phyloP scores from a whole-genome alignment of 2,797 vertebrate genomes.

The Galaxias olidus region DNA sequence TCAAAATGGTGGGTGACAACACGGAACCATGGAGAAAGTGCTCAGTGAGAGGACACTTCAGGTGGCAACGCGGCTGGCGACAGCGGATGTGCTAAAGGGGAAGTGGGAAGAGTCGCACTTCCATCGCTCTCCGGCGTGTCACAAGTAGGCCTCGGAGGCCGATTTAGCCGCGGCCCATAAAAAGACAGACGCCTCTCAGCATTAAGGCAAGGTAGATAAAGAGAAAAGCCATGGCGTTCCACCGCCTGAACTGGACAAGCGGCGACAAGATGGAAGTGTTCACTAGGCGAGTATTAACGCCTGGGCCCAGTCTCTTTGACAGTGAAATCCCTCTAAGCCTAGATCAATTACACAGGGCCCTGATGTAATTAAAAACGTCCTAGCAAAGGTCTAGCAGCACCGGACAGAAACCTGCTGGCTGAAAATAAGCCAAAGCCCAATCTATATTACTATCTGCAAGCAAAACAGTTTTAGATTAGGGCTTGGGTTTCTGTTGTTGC shows the following conservation, averaged over 20 bases:
- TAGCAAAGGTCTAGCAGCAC: conserved; percentile 74
- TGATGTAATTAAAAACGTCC: conserved; percentile 79
- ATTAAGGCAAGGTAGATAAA: conserved; percentile 39
- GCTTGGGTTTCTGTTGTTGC: conserved; percentile 15
- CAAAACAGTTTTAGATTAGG: conserved; percentile 47
- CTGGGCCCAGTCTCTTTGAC: conserved; percentile 70
- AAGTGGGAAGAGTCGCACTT: conserved; percentile 16
- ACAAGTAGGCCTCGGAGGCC: conserved; percentile 16
- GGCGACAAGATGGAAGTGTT: conserved; percentile 59
- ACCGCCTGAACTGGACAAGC: neutral
- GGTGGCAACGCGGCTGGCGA: conserved; percentile 54
- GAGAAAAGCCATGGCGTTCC: conserved; percentile 20
- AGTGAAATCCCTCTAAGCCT: conserved; percentile 76
- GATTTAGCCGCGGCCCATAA: conserved; percentile 41
- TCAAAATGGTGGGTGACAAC: conserved; percentile 72
- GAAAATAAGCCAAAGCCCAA: conserved; percentile 57
- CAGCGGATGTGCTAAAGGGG: conserved; percentile 44
- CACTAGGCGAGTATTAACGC: conserved; percentile 67
- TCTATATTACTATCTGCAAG: conserved; percentile 56
- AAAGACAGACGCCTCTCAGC: conserved; percentile 39
- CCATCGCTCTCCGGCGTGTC: conserved; percentile 11
- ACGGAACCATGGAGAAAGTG: conserved; percentile 60
- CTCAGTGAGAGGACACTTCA: conserved; percentile 60
- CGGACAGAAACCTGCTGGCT: conserved; percentile 60
- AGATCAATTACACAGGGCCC: conserved; percentile 77